Evolutionary conservation across 2,797 vertebrate genomes (phyloP), one percentile per base, ranked within the genome.

Genomic region (Scolopax rusticola): DNA sequence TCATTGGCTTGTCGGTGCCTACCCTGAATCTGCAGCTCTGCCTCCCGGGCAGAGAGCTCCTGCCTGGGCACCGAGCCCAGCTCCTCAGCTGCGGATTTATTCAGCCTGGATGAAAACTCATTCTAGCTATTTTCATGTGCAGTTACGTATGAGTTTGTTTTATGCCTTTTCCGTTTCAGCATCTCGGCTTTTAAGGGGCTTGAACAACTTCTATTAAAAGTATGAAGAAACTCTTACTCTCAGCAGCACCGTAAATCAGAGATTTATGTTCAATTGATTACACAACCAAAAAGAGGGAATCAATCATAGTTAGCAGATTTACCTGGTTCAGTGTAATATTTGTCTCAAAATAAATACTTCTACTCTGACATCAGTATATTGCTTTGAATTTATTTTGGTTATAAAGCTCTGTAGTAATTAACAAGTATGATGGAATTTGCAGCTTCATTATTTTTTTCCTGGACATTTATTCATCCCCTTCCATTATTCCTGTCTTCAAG

Each of bases 341-440:
- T 85, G 54, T 67, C 78, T 74, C 45, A 64, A 56, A 82, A 77
- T 60, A 89, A 91, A 77, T 85, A 27, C 21, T 65, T 77, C 57
- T 70, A 24, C 70, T 68, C 80, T 87, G 86, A 80, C 78, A 90
- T 68, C 38, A 15, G 15, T 80, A 21, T 47, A 83, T 80, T 92
- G 33, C 68, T 77, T 80, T 40, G 91, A 82, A 83, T 94, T 95
- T 75, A 84, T 82, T 67, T 64, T 78, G 25, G 5, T 93, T 84
- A 50, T 83, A 96, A 93, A 91, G 59, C 47, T 71, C 77, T 89
- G 47, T 38, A 59, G 60, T 90, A 89, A 94, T 89, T 95, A 95
- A 87, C 2, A 2, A 24, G 12, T 54, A 53, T 79, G 82, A 84
- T 48, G 57, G 68, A 54, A 87, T 69, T 67, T 71, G 21, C 53